These are phyloP conservation scores for Leptobrachium leishanense DNA, from an alignment of 2,113 vertebrate species.

Conservation along the genomic window DNA sequence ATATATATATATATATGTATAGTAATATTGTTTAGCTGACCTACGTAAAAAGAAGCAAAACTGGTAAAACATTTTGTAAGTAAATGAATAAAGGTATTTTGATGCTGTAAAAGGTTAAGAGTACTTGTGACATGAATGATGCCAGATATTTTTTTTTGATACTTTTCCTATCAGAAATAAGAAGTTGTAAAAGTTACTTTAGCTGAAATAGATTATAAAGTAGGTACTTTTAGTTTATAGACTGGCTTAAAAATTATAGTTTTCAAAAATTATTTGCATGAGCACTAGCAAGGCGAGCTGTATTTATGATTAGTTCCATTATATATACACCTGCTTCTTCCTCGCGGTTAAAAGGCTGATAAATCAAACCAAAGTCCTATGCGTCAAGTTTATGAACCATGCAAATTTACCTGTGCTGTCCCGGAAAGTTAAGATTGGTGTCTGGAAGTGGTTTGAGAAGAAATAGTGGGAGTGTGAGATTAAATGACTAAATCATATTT, in stretches of 20 bases:
- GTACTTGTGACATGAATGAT: no score
- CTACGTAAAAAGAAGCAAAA: no score
- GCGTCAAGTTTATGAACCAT: slow-evolving; percentile 27
- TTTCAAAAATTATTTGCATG: slow-evolving; percentile 27
- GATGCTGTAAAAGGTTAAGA: no score
- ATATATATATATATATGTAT: no score
- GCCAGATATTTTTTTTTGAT: no score
- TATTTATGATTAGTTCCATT: slow-evolving; percentile 26
- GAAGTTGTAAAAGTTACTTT: background rate
- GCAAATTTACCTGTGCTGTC: slow-evolving; percentile 28
- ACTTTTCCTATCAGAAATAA: background rate
- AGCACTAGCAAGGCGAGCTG: slow-evolving; percentile 14
- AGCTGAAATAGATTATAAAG: background rate
- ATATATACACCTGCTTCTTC: slow-evolving; percentile 10
- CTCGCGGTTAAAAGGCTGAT: slow-evolving; percentile 14
- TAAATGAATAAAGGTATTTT: no score
- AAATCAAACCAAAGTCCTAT: slow-evolving; percentile 33
- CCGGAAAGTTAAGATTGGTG: slow-evolving; percentile 13
- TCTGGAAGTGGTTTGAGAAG: slow-evolving; percentile 16
- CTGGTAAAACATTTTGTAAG: no score
- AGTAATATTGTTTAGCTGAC: no score
- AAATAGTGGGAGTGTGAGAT: slow-evolving; percentile 9
- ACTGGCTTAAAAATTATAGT: slow-evolving; percentile 27
- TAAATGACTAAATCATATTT: slow-evolving; percentile 6
- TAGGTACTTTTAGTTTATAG: background rate